Evolutionary conservation across 35 echinoderm and acorn worm genomes (phyloP).

Genomic region (Ptychodera flava): DNA sequence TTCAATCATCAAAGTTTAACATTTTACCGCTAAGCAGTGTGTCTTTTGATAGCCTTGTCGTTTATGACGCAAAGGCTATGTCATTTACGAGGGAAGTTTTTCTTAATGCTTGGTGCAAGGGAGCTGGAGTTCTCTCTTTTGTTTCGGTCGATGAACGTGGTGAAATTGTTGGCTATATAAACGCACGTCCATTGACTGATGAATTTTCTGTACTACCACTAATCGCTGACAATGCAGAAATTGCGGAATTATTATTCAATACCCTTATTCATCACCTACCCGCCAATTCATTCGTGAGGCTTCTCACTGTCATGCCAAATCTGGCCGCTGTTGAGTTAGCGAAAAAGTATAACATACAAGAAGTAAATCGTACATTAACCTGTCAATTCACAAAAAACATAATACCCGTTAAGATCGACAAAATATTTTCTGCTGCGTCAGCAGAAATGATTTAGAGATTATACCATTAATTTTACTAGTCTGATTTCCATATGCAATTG

Average conservation of each 20-base stretch:
- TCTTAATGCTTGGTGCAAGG: neutral
- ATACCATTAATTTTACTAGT: no score
- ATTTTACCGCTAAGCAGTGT: neutral
- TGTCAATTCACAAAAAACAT: neutral
- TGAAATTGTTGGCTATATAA: neutral
- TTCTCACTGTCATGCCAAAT: neutral
- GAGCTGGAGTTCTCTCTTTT: neutral
- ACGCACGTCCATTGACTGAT: neutral
- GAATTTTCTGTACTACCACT: neutral
- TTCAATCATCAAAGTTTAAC: no score
- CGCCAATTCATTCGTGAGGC: neutral
- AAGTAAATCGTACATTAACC: neutral
- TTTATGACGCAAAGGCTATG: neutral
- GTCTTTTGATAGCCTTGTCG: neutral
- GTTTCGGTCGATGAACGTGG: neutral
- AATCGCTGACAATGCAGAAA: neutral
- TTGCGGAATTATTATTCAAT: neutral
- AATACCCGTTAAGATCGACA: neutral
- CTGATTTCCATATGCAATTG: no score
- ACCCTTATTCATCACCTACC: neutral
- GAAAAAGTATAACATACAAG: neutral
- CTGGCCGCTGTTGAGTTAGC: neutral
- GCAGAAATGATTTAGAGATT: neutral
- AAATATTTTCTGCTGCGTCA: neutral
- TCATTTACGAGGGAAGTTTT: neutral